Base-by-base conservation (phyloP, 2,888 invertebrate genomes). In the Beris chalybata region DNA sequence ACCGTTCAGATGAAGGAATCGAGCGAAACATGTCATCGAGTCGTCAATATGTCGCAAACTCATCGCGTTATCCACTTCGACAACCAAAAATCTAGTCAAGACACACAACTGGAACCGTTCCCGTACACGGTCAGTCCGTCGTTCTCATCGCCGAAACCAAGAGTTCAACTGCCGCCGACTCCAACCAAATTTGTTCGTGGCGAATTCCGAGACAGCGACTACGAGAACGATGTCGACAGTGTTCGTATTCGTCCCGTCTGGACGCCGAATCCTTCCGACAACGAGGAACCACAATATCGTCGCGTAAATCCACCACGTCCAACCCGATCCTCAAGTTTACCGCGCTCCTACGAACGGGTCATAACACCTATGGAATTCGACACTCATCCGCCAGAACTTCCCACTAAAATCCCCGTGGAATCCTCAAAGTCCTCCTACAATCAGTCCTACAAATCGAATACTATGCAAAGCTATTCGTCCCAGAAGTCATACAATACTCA, bases 1-100 rank as follows among this genome's bases (percentile, higher is more conserved):
- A 84, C 85, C n/a, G 85, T 89, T 77, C 85, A 87, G 72, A 87
- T 89, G 82, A 85, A 88, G 70, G 89, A 89, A 74, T 86, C 88
- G 0, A 87, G 87, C 5, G 87, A 88, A 73, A 86, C 83, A 44
- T 85, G 85, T 32, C 83, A 86, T 71, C 83, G 89, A 70, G 85
- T 86, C 30, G 85, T 89, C 31, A 89, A 87, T 69, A 83, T 89
- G 71, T 86, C 89, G 71, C 88, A 89, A 76, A 89, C 88, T 0
- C 87, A 87, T 70, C 83, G 87, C 56, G 84, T 88, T 1, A 88
- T 89, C 44, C 87, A 87, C 73, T 88, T 87, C 68, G 88, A 87
- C 12, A 85, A 85, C 44, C 81, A 83, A 65, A 75, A 77, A 48
- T 74, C 75, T 68, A 55, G 70, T 71, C 67, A 73, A 64, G 57